Base-by-base conservation (phyloP, 1,140 invertebrate species). In the Medauroidea extradentata region DNA sequence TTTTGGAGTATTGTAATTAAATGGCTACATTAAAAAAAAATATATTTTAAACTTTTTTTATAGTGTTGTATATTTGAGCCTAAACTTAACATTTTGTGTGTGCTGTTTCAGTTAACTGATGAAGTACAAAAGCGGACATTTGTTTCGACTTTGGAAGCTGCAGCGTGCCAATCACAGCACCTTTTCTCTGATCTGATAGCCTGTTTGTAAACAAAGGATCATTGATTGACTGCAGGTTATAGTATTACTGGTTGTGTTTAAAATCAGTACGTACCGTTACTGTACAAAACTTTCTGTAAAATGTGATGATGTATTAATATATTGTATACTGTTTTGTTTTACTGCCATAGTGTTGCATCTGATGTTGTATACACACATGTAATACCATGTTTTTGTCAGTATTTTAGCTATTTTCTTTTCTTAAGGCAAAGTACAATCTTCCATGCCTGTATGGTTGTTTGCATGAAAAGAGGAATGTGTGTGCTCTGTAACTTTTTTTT, bases 111-210 rank as follows among this genome's bases (percentile, higher is more conserved):
- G 67, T 63, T 76, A 27, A 71, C 74, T 0, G 78, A 73, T 43
- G 75, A 79, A 49, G 69, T 68, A 34, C 79, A 81, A 63, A 79
- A 70, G 56, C 67, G 74, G 29, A 74, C 73, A 49, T 82, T 82
- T 59, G 67, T 79, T 19, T 73, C 76, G 48, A 79, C 75, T 48
- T 79, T 82, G 55, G 70, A 76, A 57, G 71, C 71, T 41, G 78
- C 80, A 8, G 78, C 53, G 11, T 14, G 18, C 27, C 34, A 34
- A 8, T 42, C 25, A 24, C 46, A 50, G 25, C 29, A 46, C 11
- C 48, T 41, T 7, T 58, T 58, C 34, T 38, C 56, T 24, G 56
- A 58, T 41, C 46, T 51, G 9, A 48, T 58, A 7, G 56, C 56
- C 16, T 58, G 46, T 39, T 19, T 58, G 9, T 58, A 24, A 49